These are phyloP conservation scores for Nemapogon koenigi DNA, from an alignment of 2,888 invertebrate genomes.

Conservation along the genomic window DNA sequence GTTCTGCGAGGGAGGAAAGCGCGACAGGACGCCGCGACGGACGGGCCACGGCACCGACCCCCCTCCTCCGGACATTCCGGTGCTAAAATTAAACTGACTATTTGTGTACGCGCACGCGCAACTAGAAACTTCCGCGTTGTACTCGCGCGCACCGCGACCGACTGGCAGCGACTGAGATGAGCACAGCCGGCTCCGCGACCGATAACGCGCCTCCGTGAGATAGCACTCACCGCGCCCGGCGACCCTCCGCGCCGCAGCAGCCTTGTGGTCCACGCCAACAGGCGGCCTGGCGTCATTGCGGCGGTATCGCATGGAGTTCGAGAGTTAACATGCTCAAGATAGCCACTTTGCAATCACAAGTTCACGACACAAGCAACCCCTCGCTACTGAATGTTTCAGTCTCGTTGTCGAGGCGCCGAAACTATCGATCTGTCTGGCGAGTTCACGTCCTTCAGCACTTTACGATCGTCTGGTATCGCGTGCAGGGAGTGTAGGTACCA, in stretches of 20 bases:
- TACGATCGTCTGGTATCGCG: slow-evolving; percentile 19
- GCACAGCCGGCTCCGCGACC: slow-evolving; percentile 18
- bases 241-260: slow-evolving; percentile 55
- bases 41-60: slow-evolving; percentile 79
- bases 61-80: slow-evolving; percentile 59
- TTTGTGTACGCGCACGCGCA: slow-evolving; percentile 54
- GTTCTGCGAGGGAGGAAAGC: slow-evolving; percentile 44
- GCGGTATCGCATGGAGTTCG: not conserved
- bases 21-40: slow-evolving; percentile 64
- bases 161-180: slow-evolving; percentile 53
- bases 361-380: slow-evolving; percentile 43
- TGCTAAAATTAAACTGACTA: slow-evolving; percentile 58
- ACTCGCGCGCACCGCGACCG: slow-evolving; percentile 52
- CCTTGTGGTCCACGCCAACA: slow-evolving; percentile 51
- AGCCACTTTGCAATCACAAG: slow-evolving; percentile 1
- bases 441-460: slow-evolving; percentile 60
- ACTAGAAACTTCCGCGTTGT: slow-evolving; percentile 59
- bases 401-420: slow-evolving; percentile 30
- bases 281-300: slow-evolving; percentile 40
- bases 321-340: slow-evolving; percentile 2
- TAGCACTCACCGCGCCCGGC: slow-evolving; percentile 55
- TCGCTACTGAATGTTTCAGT: slow-evolving; percentile 42
- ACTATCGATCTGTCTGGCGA: slow-evolving; percentile 56
- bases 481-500: not conserved
- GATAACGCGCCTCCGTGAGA: not conserved